Base-by-base conservation (phyloP, 2,888 invertebrate species). In the Malthinus flaveolus region DNA sequence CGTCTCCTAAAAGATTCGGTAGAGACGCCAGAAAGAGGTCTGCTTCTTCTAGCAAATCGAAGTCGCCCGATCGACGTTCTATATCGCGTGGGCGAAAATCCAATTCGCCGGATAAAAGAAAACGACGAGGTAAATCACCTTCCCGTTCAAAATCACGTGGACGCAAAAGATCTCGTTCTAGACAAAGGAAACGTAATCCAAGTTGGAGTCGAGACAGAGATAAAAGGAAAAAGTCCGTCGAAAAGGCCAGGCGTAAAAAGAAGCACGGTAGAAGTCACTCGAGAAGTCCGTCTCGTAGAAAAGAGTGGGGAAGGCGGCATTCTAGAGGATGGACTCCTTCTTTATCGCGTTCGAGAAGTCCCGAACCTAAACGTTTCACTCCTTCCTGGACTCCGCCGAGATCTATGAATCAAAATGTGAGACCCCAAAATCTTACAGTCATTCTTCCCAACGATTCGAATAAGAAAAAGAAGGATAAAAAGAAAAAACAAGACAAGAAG, bases 351-450 rank as follows among this genome's bases (percentile, higher is more conserved):
- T 87, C 88, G 32, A 82, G 84, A 46, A 81, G 84, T 34, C 82
- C 81, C 1, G 70, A 71, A 1, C 75, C 71, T 13, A 65, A 69
- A 32, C 64, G 68, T 39, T 60, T 71, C 34, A 77, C 79, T 3
- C 75, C 81, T 0, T 83, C 84, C 0, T 87, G 86, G 86, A 87
- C 89, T 11, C 87, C 88, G 10, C 87, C 87, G 0, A 68, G 82
- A 23, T 69, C 80, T 23, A 79, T 79, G 57, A 71, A 78, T 10
- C 73, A 73, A 62, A 67, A 62, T 12, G 77, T 80, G 6, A 75
- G 74, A 64, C 82, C 81, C 3, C 82, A 82, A 71, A 85, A 83
- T 76, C 70, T 85, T 57, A 84, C 84, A 0, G 85, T 85, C 1
- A 85, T 84, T 56, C 73, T 86, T 1, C 82, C 84, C 0, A 85